Evolutionary conservation across 1,140 invertebrate species (phyloP).

Genomic region (Euwallacea fornicatus): DNA sequence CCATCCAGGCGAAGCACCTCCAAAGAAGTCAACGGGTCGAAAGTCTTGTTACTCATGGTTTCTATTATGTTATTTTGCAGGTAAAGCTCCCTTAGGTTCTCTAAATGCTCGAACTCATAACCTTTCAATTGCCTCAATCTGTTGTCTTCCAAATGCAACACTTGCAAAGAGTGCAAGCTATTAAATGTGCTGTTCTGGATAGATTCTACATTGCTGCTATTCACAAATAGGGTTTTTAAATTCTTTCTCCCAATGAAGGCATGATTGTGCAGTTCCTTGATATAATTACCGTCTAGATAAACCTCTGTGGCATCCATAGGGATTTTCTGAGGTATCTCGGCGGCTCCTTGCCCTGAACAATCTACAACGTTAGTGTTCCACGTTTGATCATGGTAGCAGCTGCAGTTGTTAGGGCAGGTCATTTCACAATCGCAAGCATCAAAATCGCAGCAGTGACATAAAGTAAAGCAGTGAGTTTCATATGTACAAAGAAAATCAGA

Average conservation of each 20-base stretch:
- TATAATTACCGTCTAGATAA: constrained; percentile 87
- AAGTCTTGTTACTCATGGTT: constrained; percentile 78
- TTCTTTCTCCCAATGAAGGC: constrained; percentile 91
- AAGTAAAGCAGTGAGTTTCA: constrained; percentile 88
- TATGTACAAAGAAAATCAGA: constrained; percentile 89
- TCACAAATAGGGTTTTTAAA: constrained; percentile 81
- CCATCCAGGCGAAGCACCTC: constrained; percentile 82
- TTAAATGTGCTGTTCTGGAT: constrained; percentile 93
- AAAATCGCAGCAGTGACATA: constrained; percentile 93
- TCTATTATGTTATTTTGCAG: constrained; percentile 83
- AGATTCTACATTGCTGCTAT: constrained; percentile 79
- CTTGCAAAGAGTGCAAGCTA: constrained; percentile 77
- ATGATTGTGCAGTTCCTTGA: constrained; percentile 81
- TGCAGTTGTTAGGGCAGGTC: constrained; percentile 89
- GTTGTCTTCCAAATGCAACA: constrained; percentile 85
- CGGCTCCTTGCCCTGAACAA: constrained; percentile 75
- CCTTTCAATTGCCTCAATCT: constrained; percentile 76
- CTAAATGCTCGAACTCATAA: constrained; percentile 86
- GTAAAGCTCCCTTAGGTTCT: constrained; percentile 79
- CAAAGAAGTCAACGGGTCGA: constrained; percentile 74
- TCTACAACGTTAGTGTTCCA: constrained; percentile 93
- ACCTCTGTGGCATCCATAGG: constrained; percentile 94
- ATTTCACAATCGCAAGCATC: constrained; percentile 95
- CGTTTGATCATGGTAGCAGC: constrained; percentile 88
- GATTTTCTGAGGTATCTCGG: constrained; percentile 78